Conservation (phyloP, 2,888 invertebrate species). For the Lysandra bellargus region DNA sequence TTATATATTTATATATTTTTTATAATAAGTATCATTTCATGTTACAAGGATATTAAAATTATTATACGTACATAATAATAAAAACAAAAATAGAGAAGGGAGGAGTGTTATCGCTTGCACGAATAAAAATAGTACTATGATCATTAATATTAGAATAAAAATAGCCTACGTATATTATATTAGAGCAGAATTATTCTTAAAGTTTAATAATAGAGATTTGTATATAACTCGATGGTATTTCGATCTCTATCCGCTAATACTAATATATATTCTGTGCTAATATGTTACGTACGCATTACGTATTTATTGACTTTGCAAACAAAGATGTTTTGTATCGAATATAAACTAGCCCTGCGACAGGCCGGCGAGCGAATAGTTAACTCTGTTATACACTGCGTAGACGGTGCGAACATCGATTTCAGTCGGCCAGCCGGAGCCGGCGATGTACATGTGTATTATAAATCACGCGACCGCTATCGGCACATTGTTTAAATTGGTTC, state of each 20-base stretch:
- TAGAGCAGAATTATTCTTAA: neutral
- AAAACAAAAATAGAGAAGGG: neutral
- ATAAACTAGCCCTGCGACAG: slow-evolving; percentile 1
- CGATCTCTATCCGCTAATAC: neutral
- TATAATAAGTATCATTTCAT: neutral
- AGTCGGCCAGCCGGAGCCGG: neutral
- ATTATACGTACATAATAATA: neutral
- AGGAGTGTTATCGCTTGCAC: neutral
- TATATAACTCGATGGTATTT: neutral
- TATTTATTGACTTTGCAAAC: slow-evolving; percentile 19
- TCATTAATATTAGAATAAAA: neutral
- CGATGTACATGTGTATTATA: slow-evolving; percentile 8
- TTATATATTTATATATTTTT: neutral
- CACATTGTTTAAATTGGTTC: slow-evolving; percentile 24
- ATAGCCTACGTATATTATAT: neutral
- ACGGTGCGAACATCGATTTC: neutral
- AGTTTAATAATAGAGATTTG: neutral
- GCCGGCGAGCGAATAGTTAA: neutral
- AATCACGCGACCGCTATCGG: neutral
- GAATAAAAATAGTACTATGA: neutral
- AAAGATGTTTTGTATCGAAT: slow-evolving; percentile 22
- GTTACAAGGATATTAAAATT: neutral
- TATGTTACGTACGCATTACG: neutral
- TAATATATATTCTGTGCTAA: neutral
- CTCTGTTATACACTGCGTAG: slow-evolving; percentile 15